Evolutionary conservation across 2,888 invertebrate species (phyloP).

Genomic region (Papilio demoleus): DNA sequence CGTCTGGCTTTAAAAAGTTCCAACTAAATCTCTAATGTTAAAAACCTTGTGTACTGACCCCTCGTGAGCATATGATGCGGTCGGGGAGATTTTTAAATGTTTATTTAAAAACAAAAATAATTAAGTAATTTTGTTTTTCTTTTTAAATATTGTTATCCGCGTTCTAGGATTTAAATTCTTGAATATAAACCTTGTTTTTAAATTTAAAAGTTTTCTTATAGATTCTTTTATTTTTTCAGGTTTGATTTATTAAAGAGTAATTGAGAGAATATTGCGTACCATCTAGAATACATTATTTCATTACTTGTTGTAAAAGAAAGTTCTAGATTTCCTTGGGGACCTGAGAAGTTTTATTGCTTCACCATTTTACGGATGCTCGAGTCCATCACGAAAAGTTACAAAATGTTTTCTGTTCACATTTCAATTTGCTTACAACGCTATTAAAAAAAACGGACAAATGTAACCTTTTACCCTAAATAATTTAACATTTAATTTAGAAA

Average conservation of each 20-base stretch:
- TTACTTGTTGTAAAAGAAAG: conserved; percentile 37
- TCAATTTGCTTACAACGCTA: conserved; percentile 6
- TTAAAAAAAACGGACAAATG: background rate
- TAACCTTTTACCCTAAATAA: background rate
- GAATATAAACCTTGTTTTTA: background rate
- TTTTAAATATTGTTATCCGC: background rate
- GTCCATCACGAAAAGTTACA: conserved; percentile 25
- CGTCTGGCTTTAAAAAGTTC: too few relatives aligned
- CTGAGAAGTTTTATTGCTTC: conserved; percentile 32
- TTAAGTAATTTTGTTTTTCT: too few relatives aligned
- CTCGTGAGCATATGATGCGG: too few relatives aligned
- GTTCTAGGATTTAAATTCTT: background rate
- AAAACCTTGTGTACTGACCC: too few relatives aligned
- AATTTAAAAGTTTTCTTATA: background rate
- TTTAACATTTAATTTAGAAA: too few relatives aligned
- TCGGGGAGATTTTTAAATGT: too few relatives aligned
- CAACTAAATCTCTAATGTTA: too few relatives aligned
- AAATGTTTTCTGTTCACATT: conserved; percentile 30
- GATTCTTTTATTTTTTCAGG: background rate
- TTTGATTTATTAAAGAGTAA: conserved; percentile 26
- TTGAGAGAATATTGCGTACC: conserved; percentile 26
- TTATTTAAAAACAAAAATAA: too few relatives aligned
- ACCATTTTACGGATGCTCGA: conserved; percentile 27
- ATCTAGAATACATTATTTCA: conserved; percentile 34
- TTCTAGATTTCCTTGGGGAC: conserved; percentile 38